Base-by-base conservation (phyloP, 2,888 invertebrate genomes). In the Byasa hedistus region DNA sequence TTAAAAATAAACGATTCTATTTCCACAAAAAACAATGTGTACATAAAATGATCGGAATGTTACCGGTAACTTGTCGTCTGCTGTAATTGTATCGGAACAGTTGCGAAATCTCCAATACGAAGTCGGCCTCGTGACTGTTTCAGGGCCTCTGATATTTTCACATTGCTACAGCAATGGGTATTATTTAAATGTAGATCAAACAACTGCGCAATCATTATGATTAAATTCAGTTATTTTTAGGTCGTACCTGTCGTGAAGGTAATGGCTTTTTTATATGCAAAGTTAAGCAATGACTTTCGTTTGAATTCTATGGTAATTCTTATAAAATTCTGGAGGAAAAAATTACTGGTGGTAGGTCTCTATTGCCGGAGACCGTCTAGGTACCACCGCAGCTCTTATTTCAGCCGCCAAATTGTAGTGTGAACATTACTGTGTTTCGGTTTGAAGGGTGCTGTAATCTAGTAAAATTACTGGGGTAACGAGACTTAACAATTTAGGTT, bases 51-150 rank as follows among this genome's bases (percentile, higher is more conserved):
- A 44, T 36, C 36, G 15, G 55, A 44, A 39, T 44, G 17, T 23
- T 57, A 56, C 27, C 21, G 17, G 39, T 58, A 59, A 32, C 58
- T 55, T 66, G 62, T 66, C 62, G 55, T 59, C 51, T 60, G 39
- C 59, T 48, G 32, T 63, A 62, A 60, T 55, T 59, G 55, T 58
- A 62, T 66, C 27, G n/a, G 44, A 65, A 65, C 55, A 27, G 62
- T 66, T 62, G 66, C 62, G 68, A 69, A 70, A 69, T 69, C 63
- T 60, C 64, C 63, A 66, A 64, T 72, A 73, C 74, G 62, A 71
- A 66, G 69, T 68, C 68, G 75, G 76, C 84, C 84, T 82, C 76
- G 84, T 75, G 72, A 79, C 72, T 70, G 73, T 79, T 80, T 74
- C 71, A 72, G 68, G 70, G 61, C 76, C 79, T 72, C 72, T 73